Evolutionary conservation across 2,113 vertebrate species (phyloP), one percentile per base, ranked within the genome.

Genomic region (Odocoileus virginianus): DNA sequence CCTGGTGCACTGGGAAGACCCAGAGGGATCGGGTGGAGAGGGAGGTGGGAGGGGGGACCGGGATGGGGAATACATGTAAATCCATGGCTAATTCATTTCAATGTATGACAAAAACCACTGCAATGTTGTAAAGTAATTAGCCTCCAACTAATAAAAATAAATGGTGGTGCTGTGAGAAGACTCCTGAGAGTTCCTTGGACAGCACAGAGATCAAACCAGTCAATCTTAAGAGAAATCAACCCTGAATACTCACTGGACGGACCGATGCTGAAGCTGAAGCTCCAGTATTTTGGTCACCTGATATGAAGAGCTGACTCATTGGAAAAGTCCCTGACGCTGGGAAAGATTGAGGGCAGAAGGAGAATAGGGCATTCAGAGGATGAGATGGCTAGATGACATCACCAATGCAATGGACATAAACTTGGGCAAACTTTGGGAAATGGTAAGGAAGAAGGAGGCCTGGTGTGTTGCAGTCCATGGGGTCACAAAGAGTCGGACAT

Each of bases 401-500:
- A 71, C 67, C 67, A 36, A 12, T 71, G n/a, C 67, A 71, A n/a
- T 23, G n/a, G 19, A 71, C 67, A 36, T 36, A 9, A 71, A 71
- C 67, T 71, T 71, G n/a, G 17, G n/a, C 19, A 23, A 71, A 71
- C 19, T 71, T 71, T 71, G 67, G 67, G 67, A 36, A 71, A 71
- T 3, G 19, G n/a, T 71, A 23, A 71, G 9, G 10, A 19, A 71
- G 9, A 71, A 71, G n/a, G n/a, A 71, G n/a, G 5, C 67, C 67
- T 71, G 9, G n/a, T 71, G 67, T 71, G n/a, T 5, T 36, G n/a
- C 5, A 12, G 9, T 36, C n/a, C 5, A 23, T 36, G 19, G 67
- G 10, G 10, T 71, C 67, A 71, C 23, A 36, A 11, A 21, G 64
- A 36, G 17, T 36, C 0, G 0, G 64, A 36, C n/a, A 71, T 0